Evolutionary conservation across 1,140 invertebrate species (phyloP).

Genomic region (Heliothis virescens): DNA sequence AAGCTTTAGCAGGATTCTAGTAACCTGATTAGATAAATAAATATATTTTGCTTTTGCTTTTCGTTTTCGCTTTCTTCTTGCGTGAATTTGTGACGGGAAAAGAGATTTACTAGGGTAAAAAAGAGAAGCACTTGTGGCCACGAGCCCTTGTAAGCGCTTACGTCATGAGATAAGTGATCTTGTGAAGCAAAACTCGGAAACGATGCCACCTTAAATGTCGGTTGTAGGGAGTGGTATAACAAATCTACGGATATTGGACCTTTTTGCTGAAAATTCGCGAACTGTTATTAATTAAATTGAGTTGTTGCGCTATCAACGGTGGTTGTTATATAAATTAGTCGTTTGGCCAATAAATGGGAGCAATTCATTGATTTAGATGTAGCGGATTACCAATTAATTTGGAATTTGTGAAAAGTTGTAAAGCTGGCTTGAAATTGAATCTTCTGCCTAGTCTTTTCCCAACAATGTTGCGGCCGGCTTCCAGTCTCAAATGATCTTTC

Average conservation of each 20-base stretch:
- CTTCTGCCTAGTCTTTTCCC: too few relatives aligned
- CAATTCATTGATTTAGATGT: neutral
- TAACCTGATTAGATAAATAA: neutral
- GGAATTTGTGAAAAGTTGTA: too few relatives aligned
- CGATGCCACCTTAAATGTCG: slow-evolving; percentile 6
- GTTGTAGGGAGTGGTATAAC: neutral
- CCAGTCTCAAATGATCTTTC: too few relatives aligned
- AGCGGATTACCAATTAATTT: neutral
- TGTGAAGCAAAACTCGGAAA: neutral
- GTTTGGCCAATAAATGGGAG: neutral
- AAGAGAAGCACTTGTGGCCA: neutral
- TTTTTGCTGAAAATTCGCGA: neutral
- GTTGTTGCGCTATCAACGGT: neutral
- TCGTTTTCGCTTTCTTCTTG: neutral
- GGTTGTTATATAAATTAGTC: neutral
- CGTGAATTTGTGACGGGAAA: slow-evolving; percentile 1
- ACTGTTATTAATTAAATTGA: neutral
- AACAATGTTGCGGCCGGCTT: too few relatives aligned
- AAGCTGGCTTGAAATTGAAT: too few relatives aligned
- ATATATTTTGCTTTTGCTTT: neutral
- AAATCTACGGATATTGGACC: neutral
- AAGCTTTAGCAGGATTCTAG: slow-evolving; percentile 11
- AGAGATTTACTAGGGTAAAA: neutral
- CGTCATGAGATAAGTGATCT: slow-evolving; percentile 28
- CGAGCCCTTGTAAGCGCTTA: slow-evolving; percentile 16